Conservation (phyloP, 1,140 invertebrate genomes). For the Zaprionus ornatus region DNA sequence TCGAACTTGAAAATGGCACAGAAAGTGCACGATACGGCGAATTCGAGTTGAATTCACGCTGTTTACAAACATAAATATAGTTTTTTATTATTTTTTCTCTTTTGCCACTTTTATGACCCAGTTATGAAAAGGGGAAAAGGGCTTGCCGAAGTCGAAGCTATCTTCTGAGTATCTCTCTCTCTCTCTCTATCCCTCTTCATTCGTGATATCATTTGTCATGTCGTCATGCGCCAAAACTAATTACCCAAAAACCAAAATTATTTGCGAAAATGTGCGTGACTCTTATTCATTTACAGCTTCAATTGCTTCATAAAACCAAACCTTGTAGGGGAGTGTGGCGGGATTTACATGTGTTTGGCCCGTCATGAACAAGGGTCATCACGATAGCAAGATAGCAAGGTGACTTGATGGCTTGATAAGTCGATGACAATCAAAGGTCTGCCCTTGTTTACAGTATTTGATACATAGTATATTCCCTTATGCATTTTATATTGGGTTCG, state of each 20-base stretch:
- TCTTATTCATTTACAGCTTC: constrained; percentile 42
- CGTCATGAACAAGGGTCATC: neutral
- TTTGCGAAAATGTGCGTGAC: constrained; percentile 60
- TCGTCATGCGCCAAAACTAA: constrained; percentile 55
- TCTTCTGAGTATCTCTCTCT: constrained; percentile 2
- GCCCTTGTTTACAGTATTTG: neutral
- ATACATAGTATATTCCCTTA: neutral
- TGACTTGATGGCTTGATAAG: neutral
- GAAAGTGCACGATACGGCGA: constrained; percentile 36
- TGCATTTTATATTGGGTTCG: neutral
- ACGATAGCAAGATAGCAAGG: neutral
- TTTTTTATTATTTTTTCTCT: constrained; percentile 19
- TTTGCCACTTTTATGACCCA: constrained; percentile 10
- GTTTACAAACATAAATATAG: constrained; percentile 33
- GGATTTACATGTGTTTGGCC: neutral
- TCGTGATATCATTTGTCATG: constrained; percentile 60
- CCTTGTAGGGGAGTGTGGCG: constrained; percentile 14
- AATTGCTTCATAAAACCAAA: constrained; percentile 11
- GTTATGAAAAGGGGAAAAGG: constrained; percentile 28
- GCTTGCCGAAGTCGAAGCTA: constrained; percentile 25
- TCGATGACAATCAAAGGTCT: neutral
- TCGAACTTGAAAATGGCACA: constrained; percentile 59
- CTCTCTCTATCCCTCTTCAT: constrained; percentile 25
- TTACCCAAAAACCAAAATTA: constrained; percentile 50
- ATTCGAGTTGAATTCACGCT: constrained; percentile 8